Conservation (phyloP, 2,113 vertebrate genomes). For the Riparia riparia region DNA sequence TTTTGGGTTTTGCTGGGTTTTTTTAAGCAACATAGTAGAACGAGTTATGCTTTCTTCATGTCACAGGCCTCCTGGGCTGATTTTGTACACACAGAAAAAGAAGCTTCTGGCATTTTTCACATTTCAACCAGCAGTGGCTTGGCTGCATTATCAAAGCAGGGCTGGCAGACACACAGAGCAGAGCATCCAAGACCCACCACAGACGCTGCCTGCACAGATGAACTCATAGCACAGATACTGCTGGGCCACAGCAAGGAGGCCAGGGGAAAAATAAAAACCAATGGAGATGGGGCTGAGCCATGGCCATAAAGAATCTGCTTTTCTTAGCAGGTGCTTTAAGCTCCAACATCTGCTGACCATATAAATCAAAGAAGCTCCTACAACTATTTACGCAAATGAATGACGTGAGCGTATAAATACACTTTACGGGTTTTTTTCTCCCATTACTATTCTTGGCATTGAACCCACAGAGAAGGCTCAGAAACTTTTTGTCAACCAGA, state of each 20-base stretch:
- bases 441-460: constrained; percentile 63
- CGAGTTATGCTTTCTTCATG: constrained; percentile 21
- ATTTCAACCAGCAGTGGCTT: constrained; percentile 76
- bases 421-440: constrained; percentile 26
- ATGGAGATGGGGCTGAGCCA: constrained; percentile 43
- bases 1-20: neutral
- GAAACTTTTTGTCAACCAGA: neutral
- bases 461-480: neutral
- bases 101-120: constrained; percentile 76
- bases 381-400: constrained; percentile 69
- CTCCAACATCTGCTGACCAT: constrained; percentile 80
- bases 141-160: constrained; percentile 79
- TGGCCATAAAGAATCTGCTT: constrained; percentile 76
- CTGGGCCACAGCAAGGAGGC: constrained; percentile 74
- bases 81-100: constrained; percentile 61
- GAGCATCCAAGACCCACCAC: constrained; percentile 77
- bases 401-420: constrained; percentile 74
- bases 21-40: constrained; percentile 12
- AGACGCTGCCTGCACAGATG: constrained; percentile 72
- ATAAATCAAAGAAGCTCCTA: constrained; percentile 78
- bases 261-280: constrained; percentile 74
- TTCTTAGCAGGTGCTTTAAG: constrained; percentile 81
- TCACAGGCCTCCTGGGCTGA: constrained; percentile 31
- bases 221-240: constrained; percentile 68
- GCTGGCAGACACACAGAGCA: constrained; percentile 59